These are phyloP conservation scores for Apis cerana DNA, from an alignment of 1,140 invertebrate species.

Conservation along the genomic window DNA sequence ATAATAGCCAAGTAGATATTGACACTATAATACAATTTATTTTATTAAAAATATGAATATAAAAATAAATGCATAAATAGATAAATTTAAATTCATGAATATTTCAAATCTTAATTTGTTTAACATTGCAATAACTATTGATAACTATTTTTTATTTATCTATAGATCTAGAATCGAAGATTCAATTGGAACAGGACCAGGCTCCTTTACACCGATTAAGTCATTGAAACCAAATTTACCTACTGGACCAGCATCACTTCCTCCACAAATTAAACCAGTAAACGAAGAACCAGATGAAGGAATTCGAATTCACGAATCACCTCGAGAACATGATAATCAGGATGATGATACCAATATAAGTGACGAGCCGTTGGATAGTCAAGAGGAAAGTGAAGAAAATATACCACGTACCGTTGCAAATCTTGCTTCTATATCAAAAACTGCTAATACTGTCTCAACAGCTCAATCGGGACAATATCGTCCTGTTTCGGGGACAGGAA, in stretches of 20 bases:
- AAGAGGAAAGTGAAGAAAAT: slow-evolving; percentile 56
- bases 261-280: slow-evolving; percentile 71
- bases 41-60: no score
- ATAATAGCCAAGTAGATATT: no score
- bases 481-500: slow-evolving; percentile 7
- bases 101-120: no score
- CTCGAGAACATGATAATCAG: slow-evolving; percentile 68
- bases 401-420: slow-evolving; percentile 21
- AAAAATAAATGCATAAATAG: no score
- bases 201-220: slow-evolving; percentile 23
- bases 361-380: slow-evolving; percentile 42
- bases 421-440: slow-evolving; percentile 16
- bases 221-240: slow-evolving; percentile 31
- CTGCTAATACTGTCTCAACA: neutral
- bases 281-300: slow-evolving; percentile 68
- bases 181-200: slow-evolving; percentile 12
- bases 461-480: slow-evolving; percentile 38
- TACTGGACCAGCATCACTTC: neutral
- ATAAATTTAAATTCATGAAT: no score
- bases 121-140: no score
- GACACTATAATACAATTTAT: no score
- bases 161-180: slow-evolving; percentile 45
- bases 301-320: slow-evolving; percentile 40
- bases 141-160: no score
- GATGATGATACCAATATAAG: slow-evolving; percentile 52